Evolutionary conservation across 2,113 vertebrate species (phyloP).

Genomic region (Calyptommatus sinebrachiatus): DNA sequence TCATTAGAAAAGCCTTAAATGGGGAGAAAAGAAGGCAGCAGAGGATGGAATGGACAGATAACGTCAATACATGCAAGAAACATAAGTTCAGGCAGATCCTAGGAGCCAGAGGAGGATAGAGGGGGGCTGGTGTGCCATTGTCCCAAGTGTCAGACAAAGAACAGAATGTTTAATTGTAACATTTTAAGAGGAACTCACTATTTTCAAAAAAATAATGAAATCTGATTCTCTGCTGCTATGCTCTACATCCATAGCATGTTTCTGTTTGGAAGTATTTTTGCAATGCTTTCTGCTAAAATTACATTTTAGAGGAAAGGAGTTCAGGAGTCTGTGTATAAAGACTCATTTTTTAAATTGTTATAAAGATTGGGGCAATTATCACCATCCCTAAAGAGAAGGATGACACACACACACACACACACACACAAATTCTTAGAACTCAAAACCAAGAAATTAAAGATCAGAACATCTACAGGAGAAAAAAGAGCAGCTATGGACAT

Average conservation of each 20-base stretch:
- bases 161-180: background rate
- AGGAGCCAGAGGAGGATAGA: too few species aligned
- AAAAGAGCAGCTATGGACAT: background rate
- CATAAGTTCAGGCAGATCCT: too few species aligned
- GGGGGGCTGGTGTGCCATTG: too few species aligned
- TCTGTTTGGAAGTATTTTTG: too few species aligned
- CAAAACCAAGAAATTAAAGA: background rate
- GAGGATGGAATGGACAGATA: too few species aligned
- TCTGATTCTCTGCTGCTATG: background rate
- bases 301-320: too few species aligned
- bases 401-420: background rate
- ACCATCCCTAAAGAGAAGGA: background rate
- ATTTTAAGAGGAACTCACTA: background rate
- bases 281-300: too few species aligned
- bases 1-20: too few species aligned
- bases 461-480: background rate
- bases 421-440: background rate
- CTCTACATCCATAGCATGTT: background rate
- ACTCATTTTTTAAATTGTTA: background rate
- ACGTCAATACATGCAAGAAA: too few species aligned
- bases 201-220: background rate
- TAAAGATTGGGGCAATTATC: background rate
- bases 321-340: too few species aligned
- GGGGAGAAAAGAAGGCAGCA: too few species aligned
- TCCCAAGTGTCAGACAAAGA: background rate